Evolutionary conservation across 2,113 vertebrate species (phyloP), one percentile per base, ranked within the genome.

Genomic region (Paramormyrops kingsleyae): DNA sequence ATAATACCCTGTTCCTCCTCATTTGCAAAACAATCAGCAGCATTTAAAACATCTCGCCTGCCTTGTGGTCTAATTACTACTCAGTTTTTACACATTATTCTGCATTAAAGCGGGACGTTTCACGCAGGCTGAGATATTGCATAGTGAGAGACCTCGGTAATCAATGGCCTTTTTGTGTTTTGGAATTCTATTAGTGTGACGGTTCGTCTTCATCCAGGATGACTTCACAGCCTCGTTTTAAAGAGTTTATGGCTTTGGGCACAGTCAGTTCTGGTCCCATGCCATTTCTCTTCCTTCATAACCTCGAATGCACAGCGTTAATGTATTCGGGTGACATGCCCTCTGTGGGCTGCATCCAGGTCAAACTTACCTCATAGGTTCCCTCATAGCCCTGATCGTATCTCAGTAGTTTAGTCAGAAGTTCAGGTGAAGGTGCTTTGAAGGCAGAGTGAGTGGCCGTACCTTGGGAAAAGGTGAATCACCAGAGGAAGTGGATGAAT

Each of bases 21-120:
- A 92, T 95, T 92, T 91, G 92, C 92, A 92, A 94, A 93, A 92
- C 93, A 94, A 93, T 94, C 94, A 92, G 91, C 47, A 90, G 74
- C 31, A 70, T 88, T 90, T 70, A 91, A 93, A 93, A 89, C 89
- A 91, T 92, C 92, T 94, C 90, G 91, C 92, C 90, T 92, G 91
- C 92, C 93, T 92, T 91, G 91, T 59, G 47, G 88, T 91, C 91
- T 92, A 93, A 92, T 93, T 92, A 93, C 91, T 92, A 3, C 24
- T 93, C 90, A 93, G 83, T 91, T 90, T 56, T 66, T 92, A 91
- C 88, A 93, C 91, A 94, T 92, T 74, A 89, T 92, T 88, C 91
- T 91, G 35, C 27, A 92, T 91, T 87, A 87, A 42, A 89, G 74
- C 9, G 50, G n/a, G 89, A 49, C 47, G 35, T 90, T 88, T 83